Evolutionary conservation across 1,140 invertebrate species (phyloP).

Genomic region (Littorina saxatilis): DNA sequence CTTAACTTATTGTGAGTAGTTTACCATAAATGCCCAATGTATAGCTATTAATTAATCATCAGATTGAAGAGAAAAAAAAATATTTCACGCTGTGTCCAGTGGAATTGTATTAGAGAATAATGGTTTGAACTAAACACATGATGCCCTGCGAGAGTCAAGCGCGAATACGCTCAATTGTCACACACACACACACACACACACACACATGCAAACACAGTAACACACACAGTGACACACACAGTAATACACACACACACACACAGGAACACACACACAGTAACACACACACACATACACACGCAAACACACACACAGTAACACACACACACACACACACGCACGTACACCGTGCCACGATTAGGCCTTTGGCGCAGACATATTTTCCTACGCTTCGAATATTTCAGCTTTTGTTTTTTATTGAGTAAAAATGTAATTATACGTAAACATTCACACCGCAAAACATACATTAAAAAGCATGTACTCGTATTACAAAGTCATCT

Average conservation of each 20-base stretch:
- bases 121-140: too few relatives aligned
- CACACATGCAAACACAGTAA: conserved; percentile 10
- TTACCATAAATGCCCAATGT: too few relatives aligned
- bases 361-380: background rate
- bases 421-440: background rate
- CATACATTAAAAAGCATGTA: background rate
- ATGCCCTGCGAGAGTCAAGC: too few relatives aligned
- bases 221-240: too few relatives aligned
- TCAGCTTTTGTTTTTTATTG: background rate
- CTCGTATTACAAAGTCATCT: too few relatives aligned
- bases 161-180: too few relatives aligned
- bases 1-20: too few relatives aligned
- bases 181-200: background rate
- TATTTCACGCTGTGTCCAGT: too few relatives aligned
- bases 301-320: conserved; percentile 2
- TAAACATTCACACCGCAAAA: background rate
- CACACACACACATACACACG: background rate
- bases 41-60: too few relatives aligned
- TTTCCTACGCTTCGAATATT: background rate
- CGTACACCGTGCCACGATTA: background rate
- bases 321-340: background rate
- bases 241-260: conserved; percentile 23
- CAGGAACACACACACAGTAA: background rate
- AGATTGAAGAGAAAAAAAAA: too few relatives aligned
- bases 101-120: too few relatives aligned